Evolutionary conservation across 2,888 invertebrate species (phyloP), one percentile per base, ranked within the genome.

Genomic region (Cephus rjabovi): DNA sequence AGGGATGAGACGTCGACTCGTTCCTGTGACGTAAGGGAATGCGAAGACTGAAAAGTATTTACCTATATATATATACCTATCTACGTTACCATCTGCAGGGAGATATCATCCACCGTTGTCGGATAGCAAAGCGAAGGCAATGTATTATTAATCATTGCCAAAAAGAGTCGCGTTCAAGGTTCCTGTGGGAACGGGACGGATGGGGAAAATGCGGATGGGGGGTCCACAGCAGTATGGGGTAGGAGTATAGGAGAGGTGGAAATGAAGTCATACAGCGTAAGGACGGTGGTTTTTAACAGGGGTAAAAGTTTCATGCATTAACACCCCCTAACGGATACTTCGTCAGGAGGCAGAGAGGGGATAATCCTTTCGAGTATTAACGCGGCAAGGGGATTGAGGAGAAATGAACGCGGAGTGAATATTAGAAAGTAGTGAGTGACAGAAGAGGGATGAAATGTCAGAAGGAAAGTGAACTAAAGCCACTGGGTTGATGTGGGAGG

Each of bases 371-470:
- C 6, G 9, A 40, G 40, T 40, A 40, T 15, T 40, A 35, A 35
- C 15, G 15, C 6, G 15, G 23, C 6, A 6, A 23, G 40, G 6
- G 40, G 15, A 23, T 40, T 23, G 2, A 23, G 15, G 15, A 70
- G 70, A 70, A 31, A 33, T 15, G 70, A 12, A 70, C 70, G 15
- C 31, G 33, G 31, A 70, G 70, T 30, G 70, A 30, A 70, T 70
- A 70, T 70, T 70, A 70, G 70, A 30, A 30, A 70, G 31, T 70
- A 33, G 77, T 77, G 77, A 79, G 80, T 80, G 85, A 81, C 80
- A 77, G 77, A 77, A 81, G 79, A 81, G 80, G 81, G 80, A 82
- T 80, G 81, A 80, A 81, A 80, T 76, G 81, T 76, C 81, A 76
- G 79, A 40, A 23, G 15, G 40, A 40, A 15, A 40, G 40, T 40